Evolutionary conservation across 2,797 vertebrate genomes (phyloP).

Genomic region (Tinamus major): DNA sequence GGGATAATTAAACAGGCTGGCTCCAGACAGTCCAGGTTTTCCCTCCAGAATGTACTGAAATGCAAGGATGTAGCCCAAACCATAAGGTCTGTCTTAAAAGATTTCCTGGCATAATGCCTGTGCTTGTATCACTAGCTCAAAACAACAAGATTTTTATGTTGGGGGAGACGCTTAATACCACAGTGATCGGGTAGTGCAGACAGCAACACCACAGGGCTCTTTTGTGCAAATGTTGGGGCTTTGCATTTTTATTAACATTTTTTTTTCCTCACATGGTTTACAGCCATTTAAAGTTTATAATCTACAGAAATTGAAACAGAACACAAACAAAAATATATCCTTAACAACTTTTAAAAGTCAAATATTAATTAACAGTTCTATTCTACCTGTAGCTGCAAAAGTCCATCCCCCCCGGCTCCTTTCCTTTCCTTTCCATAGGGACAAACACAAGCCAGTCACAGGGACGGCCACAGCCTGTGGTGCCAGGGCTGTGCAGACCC

Average conservation of each 20-base stretch:
- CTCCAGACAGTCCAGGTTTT: constrained; percentile 63
- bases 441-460: constrained; percentile 24
- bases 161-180: not conserved
- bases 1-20: constrained; percentile 58
- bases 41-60: constrained; percentile 35
- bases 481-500: not conserved
- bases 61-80: constrained; percentile 63
- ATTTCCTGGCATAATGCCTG: constrained; percentile 33
- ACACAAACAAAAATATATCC: constrained; percentile 85
- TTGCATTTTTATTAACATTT: constrained; percentile 84
- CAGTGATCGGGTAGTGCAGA: constrained; percentile 55
- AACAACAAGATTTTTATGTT: not conserved
- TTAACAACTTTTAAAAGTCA: constrained; percentile 80
- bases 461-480: constrained; percentile 7
- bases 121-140: constrained; percentile 45
- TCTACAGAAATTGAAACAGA: constrained; percentile 84
- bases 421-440: constrained; percentile 31
- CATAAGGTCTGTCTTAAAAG: constrained; percentile 43
- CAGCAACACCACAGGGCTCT: constrained; percentile 59
- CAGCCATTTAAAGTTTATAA: constrained; percentile 83
- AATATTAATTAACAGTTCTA: constrained; percentile 79
- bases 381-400: constrained; percentile 74
- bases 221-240: constrained; percentile 80
- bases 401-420: not conserved
- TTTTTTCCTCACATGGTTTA: constrained; percentile 79